Evolutionary conservation across 1,140 invertebrate species (phyloP), one percentile per base, ranked within the genome.

Genomic region (Drosophila jambulina): DNA sequence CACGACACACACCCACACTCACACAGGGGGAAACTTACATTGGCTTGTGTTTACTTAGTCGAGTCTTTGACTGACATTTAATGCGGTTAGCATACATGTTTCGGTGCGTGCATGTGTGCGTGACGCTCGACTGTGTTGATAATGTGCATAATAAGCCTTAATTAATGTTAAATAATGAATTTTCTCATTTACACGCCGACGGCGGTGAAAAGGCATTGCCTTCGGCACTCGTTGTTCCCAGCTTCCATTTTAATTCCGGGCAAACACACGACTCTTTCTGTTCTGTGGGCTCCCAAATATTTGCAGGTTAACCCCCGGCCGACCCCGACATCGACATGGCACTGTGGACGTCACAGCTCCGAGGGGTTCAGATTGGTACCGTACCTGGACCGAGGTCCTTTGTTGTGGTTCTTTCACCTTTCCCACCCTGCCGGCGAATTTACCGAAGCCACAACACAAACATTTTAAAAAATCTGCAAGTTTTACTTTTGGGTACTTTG

Each of bases 111-210:
- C 4, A 19, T 49, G 58, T 58, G 42, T 40, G 42, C 43, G 57
- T 56, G 67, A 51, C 46, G 69, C 60, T 23, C 42, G 62, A 78
- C 34, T 85, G 85, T 85, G 86, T 90, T 90, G 81, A 90, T 90
- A 90, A 90, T 90, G 85, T 85, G 85, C 86, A 90, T 90, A 90
- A 90, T 90, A 91, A 91, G 85, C 85, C 86, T 85, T 90, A 90
- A 90, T 90, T 90, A 90, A 90, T 90, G 85, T 90, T 90, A 90
- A 90, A 90, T 90, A 91, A 90, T 90, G 78, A 90, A 90, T 90
- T 90, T 90, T 90, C 85, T 85, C 85, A 90, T 90, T 90, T 90
- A 61, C 81, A 90, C 80, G 69, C 85, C 80, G 78, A 69, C 82
- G 75, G 64, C 60, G 81, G 40, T 46, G 82, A 82, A 82, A 81